Evolutionary conservation across 2,888 invertebrate species (phyloP).

Genomic region (Epinotia brunnichana): DNA sequence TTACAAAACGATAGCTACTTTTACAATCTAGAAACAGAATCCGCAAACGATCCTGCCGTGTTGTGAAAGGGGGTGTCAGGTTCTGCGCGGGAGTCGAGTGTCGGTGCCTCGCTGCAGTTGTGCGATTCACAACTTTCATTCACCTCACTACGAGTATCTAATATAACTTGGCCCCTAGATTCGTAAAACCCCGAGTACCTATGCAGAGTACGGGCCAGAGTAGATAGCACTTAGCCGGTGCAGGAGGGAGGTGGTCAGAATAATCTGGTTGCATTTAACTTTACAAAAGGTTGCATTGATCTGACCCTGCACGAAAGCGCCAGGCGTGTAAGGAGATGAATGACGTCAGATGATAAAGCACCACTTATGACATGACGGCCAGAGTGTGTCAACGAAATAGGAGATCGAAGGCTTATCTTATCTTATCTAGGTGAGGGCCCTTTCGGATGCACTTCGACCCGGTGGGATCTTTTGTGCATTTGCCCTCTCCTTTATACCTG

Average conservation of each 20-base stretch:
- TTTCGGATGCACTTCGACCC: no score
- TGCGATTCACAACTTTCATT: background rate
- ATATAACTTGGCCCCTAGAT: background rate
- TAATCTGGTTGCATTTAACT: background rate
- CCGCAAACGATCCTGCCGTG: background rate
- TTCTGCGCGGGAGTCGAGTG: slow-evolving; percentile 4
- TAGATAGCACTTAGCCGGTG: background rate
- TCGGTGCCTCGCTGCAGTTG: background rate
- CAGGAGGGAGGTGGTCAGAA: background rate
- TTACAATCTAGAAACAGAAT: background rate
- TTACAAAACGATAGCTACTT: background rate
- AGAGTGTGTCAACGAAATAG: no score
- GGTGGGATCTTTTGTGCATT: no score
- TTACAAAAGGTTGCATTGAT: background rate
- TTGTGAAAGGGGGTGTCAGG: background rate
- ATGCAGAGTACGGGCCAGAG: background rate
- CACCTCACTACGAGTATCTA: background rate
- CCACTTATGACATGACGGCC: background rate
- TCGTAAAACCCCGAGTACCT: background rate
- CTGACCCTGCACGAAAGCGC: background rate
- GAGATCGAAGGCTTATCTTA: no score
- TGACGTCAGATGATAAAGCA: background rate
- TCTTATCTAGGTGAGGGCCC: no score
- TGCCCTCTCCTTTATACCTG: no score
- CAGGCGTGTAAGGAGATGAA: no score